Evolutionary conservation across 2,797 vertebrate genomes (phyloP), one percentile per base, ranked within the genome.

Genomic region (Galagoides demidoff): DNA sequence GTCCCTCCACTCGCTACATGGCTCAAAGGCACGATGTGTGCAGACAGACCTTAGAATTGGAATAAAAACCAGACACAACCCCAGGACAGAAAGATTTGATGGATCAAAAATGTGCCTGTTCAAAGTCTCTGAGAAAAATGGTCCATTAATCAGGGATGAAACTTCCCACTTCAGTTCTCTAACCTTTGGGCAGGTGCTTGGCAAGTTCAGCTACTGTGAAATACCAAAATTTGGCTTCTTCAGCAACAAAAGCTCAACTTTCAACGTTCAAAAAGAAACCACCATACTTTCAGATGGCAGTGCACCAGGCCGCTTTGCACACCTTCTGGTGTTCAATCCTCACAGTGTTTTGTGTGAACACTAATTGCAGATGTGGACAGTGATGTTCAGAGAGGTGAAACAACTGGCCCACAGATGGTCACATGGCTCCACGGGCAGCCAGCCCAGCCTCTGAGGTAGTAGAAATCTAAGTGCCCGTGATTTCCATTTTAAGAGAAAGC

Each of bases 21-120:
- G 57, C 95, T 95, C 87, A 96, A 94, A 94, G 89, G 96, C 94
- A 90, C 23, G 25, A 52, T 88, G 79, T 89, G 45, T 73, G 95
- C 88, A 96, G 92, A 82, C 90, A n/a, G 1, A 89, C 82, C 85
- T 94, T 87, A 96, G 94, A 96, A 97, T 78, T 3, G 37, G 82
- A 97, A 97, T 96, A 94, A 97, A 97, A 97, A 91, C 96, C 97
- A 98, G 96, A 95, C 73, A 74, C 81, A 94, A 94, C 93, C 93
- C 84, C 71, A 92, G 95, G 97, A 97, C n/a, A 97, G 92, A 97
- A 90, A 97, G 90, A 96, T 68, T 61, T 71, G 77, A 95, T 90
- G 92, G 89, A 78, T 87, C 91, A 97, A 95, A 97, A 94, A 86
- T 6, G 45, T 17, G 91, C 23, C 92, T 95, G 63, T 71, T 97